These are phyloP conservation scores for Strigamia transsilvanica DNA, from an alignment of 2,888 invertebrate genomes.

Conservation along the genomic window DNA sequence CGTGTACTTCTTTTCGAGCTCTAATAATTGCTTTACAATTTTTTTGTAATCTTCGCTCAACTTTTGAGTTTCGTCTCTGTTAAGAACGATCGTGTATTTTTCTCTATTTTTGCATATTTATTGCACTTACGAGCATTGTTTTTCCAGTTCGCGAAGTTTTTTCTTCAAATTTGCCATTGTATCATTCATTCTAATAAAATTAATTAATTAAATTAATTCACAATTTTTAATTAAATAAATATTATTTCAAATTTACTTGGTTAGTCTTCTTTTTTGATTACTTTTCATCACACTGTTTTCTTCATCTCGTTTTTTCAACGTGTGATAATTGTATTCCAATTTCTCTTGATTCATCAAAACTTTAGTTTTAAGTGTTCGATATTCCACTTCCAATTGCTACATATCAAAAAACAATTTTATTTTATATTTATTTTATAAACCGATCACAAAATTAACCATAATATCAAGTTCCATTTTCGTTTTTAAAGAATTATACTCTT, in stretches of 20 bases:
- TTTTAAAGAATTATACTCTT: constrained; percentile 50
- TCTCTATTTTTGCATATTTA: background rate
- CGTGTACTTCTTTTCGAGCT: constrained; percentile 40
- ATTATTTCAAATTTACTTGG: constrained; percentile 34
- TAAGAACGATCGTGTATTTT: background rate
- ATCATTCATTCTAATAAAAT: constrained; percentile 36
- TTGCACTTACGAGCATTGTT: background rate
- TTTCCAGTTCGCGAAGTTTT: constrained; percentile 12
- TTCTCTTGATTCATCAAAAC: constrained; percentile 52
- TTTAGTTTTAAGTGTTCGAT: constrained; percentile 49
- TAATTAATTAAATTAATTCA: background rate
- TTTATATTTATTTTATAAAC: background rate
- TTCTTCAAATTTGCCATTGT: constrained; percentile 52
- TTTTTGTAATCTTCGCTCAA: constrained; percentile 17
- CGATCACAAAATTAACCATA: constrained; percentile 20
- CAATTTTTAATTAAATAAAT: background rate
- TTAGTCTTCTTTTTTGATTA: constrained; percentile 50
- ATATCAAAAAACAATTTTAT: background rate
- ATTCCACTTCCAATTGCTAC: constrained; percentile 46
- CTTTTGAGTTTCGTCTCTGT: background rate
- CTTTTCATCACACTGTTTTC: constrained; percentile 53
- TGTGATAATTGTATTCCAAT: constrained; percentile 52
- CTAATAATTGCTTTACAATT: constrained; percentile 22
- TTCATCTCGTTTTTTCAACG: constrained; percentile 51
- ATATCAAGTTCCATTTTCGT: constrained; percentile 51